phyloP scores from a whole-genome alignment of 2,113 vertebrate genomes.

The Tetrao urogallus region DNA sequence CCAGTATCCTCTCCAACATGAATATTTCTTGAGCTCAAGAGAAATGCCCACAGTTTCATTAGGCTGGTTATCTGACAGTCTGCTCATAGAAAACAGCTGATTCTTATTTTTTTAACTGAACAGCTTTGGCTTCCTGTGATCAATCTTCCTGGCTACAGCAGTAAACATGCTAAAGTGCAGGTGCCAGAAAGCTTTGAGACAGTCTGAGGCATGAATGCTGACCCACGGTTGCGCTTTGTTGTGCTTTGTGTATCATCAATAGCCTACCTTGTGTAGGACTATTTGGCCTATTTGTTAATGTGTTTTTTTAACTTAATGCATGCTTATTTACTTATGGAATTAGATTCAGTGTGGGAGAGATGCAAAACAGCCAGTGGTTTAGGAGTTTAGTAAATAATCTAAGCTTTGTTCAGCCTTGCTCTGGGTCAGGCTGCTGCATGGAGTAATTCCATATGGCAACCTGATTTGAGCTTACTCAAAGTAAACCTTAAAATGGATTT shows the following conservation, averaged over 20 bases:
- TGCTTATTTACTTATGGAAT: conserved; percentile 71
- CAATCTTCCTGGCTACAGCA: conserved; percentile 38
- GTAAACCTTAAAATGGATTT: conserved; percentile 70
- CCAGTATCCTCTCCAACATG: background rate
- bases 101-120: background rate
- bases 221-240: background rate
- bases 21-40: conserved; percentile 20
- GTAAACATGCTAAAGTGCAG: conserved; percentile 35
- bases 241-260: background rate
- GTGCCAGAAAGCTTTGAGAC: conserved; percentile 34
- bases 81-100: conserved; percentile 65
- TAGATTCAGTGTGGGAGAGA: conserved; percentile 69
- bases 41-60: conserved; percentile 16
- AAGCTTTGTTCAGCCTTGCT: conserved; percentile 70
- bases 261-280: conserved; percentile 4
- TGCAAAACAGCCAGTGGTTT: conserved; percentile 62
- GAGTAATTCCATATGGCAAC: conserved; percentile 79
- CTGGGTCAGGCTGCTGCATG: conserved; percentile 69
- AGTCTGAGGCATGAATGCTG: background rate
- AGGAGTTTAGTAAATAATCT: conserved; percentile 73
- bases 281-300: conserved; percentile 42
- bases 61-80: conserved; percentile 31
- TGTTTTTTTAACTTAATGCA: conserved; percentile 53
- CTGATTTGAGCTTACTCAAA: conserved; percentile 67
- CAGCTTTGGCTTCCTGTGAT: conserved; percentile 47